phyloP scores from a whole-genome alignment of 1,140 invertebrate genomes.

The Glossosoma conforme region DNA sequence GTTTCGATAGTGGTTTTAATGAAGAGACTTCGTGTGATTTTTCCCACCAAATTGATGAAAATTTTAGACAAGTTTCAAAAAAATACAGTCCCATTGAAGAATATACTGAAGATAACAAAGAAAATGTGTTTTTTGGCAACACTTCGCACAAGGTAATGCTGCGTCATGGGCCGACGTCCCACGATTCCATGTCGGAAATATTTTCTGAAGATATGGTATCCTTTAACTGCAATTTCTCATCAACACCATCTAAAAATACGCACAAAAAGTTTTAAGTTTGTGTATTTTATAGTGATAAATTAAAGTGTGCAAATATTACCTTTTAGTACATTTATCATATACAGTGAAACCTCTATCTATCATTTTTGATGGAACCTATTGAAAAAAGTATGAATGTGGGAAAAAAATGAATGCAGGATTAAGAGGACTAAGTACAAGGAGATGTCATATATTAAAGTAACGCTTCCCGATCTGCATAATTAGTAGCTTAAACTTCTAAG shows the following conservation, averaged over 20 bases:
- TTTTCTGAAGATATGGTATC: conserved; percentile 43
- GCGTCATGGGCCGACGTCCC: conserved; percentile 33
- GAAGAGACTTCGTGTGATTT: conserved; percentile 43
- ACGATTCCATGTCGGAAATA: conserved; percentile 43
- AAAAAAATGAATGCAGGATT: no score
- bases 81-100: conserved; percentile 27
- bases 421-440: no score
- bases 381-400: no score
- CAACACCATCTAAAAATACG: conserved; percentile 46
- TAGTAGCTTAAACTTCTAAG: no score
- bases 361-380: no score
- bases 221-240: conserved; percentile 47
- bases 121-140: conserved; percentile 37
- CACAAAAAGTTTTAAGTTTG: conserved; percentile 8
- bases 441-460: no score
- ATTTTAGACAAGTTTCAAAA: conserved; percentile 9
- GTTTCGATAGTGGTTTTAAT: conserved; percentile 47
- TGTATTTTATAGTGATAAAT: no score
- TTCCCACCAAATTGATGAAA: conserved; percentile 31
- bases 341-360: no score
- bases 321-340: no score
- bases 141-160: conserved; percentile 36
- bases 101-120: conserved; percentile 39
- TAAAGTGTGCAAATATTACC: no score
- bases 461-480: no score